Conservation (phyloP, 2,888 invertebrate species). For the Leptopilina myrica region DNA sequence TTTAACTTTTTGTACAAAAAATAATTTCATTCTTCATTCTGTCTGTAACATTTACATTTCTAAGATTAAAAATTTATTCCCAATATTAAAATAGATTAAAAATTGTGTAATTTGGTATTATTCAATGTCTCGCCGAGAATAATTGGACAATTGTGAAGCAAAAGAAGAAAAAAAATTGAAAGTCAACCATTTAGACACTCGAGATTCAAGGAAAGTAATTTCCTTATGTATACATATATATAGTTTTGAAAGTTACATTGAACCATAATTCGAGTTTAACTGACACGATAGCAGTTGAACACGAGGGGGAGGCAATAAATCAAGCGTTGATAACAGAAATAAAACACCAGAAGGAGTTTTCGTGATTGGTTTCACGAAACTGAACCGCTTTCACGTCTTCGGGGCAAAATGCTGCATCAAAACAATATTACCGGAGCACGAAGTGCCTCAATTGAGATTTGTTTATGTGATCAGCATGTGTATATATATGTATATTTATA, state of each 20-base stretch:
- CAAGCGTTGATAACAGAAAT: constrained; percentile 31
- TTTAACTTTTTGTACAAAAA: too few species aligned
- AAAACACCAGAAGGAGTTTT: constrained; percentile 30
- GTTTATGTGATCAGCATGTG: constrained; percentile 15
- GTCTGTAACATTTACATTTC: too few species aligned
- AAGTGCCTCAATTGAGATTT: constrained; percentile 32
- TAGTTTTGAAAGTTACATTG: constrained; percentile 8
- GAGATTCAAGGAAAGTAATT: constrained; percentile 1
- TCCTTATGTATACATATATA: not conserved
- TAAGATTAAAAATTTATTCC: too few species aligned
- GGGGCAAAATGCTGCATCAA: constrained; percentile 31
- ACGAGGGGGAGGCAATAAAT: constrained; percentile 7
- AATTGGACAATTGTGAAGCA: too few species aligned
- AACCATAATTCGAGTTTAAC: constrained; percentile 12
- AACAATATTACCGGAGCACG: constrained; percentile 34
- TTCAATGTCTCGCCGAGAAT: too few species aligned
- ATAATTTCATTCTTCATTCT: too few species aligned
- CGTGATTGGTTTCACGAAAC: constrained; percentile 34
- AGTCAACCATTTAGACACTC: not conserved
- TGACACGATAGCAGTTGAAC: not conserved
- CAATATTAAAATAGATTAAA: too few species aligned
- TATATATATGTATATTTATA: too few species aligned
- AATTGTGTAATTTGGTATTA: too few species aligned
- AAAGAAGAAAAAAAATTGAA: not conserved
- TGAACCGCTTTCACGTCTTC: constrained; percentile 33